Base-by-base conservation (phyloP, 2,113 vertebrate genomes). In the Hyperoodon ampullatus region DNA sequence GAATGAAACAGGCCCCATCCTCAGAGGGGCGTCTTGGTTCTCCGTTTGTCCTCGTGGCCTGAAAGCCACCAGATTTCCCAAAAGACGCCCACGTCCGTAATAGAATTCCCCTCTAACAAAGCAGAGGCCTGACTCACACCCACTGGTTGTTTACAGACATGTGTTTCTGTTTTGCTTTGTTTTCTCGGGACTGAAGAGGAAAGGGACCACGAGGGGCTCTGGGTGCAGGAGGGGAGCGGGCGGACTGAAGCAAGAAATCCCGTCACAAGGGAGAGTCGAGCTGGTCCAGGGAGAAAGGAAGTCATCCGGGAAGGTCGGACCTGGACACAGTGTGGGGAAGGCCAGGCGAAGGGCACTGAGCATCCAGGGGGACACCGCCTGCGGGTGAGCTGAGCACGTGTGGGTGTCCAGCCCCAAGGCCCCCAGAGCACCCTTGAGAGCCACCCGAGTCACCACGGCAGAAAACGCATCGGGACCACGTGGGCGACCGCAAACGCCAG, bases 311-410 rank as follows among this genome's bases (percentile, higher is more conserved):
- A 68, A 39, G 23, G 13, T 0, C 3, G 16, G 60, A 7, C 28
- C 2, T 3, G 16, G 60, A 5, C 28, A 2, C 8, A 19, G 33
- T 5, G 4, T 33, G 30, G 53, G 60, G 74, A 23, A 93, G 28
- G 63, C 71, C 2, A 2, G 61, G 53, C 3, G 14, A 24, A 47
- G 39, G 39, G 39, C 61, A 13, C 39, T 3, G n/a, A n/a, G 50
- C 50, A 2, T 50, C 58, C 7, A 19, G 42, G 7, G 0, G 71
- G 84, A 60, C 21, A 3, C 3, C 2, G 0, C 63, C 70, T 13
- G 1, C 3, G 7, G 30, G 14, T 26, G 14, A 70, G 28, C 4
- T 5, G 6, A 30, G 47, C 1, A 3, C 0, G 0, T 8, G 4
- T 12, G 47, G 71, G 74, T 1, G 14, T 26, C 84, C 26, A 16